Evolutionary conservation across 2,113 vertebrate species (phyloP), one percentile per base, ranked within the genome.

Genomic region (Ophthalmolycus amberensis): DNA sequence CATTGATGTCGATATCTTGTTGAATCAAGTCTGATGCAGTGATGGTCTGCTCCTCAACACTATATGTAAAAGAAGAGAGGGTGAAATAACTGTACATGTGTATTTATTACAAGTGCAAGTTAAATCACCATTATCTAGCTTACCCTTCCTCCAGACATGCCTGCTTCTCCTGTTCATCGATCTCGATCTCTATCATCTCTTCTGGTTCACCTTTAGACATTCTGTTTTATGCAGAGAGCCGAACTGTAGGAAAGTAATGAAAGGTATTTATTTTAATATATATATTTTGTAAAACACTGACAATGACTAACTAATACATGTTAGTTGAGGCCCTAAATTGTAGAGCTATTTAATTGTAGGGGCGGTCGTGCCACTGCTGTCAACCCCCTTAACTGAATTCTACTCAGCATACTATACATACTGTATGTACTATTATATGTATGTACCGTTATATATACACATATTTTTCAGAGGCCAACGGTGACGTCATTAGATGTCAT

Each of bases 111-210:
- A 44, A 29, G 29, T 37, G 2, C 18, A 64, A 6, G 46, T 46
- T 1, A 82, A 46, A 62, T 12, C 1, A 18, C 20, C 12, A 11
- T 3, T 9, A 59, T 25, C n/a, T 32, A 44, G 73, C 94, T 71
- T 91, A 99, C 98, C 97, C 97, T 93, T 99, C 98, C 90, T 99
- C 98, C 85, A 98, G 95, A 88, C 98, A 99, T 9, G 97, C 96
- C 80, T 97, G 92, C 83, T 99, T 99, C 90, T 97, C 98, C 82
- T 96, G 97, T 75, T 97, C 98, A 93, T 99, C 98, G 2, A 99
- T 99, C 93, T 99, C 98, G 54, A 99, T 99, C 93, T 99, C 98
- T 94, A 99, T 99, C 95, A 99, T 94, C 91, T 99, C 98, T 75
- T 99, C 98, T 78, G 97, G 92, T 90, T 98, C 98, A 93, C 97